phyloP scores from a whole-genome alignment of 2,113 vertebrate species.

The Phalacrocorax carbo region DNA sequence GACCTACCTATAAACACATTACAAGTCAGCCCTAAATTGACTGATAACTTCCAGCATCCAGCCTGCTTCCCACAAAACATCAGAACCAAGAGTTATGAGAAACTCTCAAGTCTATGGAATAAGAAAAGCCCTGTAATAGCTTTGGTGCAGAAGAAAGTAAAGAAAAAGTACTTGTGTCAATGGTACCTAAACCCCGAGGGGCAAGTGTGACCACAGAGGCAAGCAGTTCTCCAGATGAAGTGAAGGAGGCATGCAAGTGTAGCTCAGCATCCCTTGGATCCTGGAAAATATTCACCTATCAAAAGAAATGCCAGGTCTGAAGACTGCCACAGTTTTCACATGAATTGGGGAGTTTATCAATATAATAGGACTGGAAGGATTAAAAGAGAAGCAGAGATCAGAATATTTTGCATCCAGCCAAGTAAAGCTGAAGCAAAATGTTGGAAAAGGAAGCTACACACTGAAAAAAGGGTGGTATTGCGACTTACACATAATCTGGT shows the following conservation, averaged over 20 bases:
- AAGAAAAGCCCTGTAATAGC: not conserved
- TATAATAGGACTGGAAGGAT: not conserved
- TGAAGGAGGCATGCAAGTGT: not conserved
- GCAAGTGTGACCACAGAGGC: not conserved
- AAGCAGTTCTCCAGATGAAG: not conserved
- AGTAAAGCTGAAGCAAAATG: not conserved
- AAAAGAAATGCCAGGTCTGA: not conserved
- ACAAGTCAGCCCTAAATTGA: not conserved
- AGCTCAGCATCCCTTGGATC: not conserved
- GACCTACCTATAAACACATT: not conserved
- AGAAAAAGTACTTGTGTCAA: not conserved
- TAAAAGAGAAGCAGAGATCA: not conserved
- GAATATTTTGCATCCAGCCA: not conserved
- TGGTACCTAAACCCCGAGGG: not conserved
- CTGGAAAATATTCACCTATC: not conserved
- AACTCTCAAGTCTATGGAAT: not conserved
- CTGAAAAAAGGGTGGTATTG: not conserved
- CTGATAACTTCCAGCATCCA: not conserved
- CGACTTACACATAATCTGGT: not conserved
- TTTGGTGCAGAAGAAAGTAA: not conserved
- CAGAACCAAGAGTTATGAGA: not conserved
- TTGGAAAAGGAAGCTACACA: not conserved
- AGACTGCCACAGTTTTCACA: not conserved
- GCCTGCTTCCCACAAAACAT: not conserved
- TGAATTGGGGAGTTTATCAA: not conserved